Evolutionary conservation across 2,113 vertebrate genomes (phyloP).

Genomic region (Erpornis zantholeuca): DNA sequence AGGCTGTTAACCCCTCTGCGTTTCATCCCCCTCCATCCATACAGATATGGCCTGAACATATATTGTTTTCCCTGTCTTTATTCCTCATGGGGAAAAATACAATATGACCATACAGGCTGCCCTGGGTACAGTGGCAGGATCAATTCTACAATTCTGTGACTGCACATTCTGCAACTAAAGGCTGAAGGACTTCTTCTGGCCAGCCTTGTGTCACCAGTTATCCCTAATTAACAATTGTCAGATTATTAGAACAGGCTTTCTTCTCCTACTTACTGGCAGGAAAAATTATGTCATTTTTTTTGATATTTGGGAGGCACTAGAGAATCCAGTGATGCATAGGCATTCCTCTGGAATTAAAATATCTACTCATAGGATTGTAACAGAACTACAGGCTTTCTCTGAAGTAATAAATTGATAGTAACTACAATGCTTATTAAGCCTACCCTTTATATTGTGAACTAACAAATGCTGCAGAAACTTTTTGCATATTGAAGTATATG

Average conservation of each 20-base stretch:
- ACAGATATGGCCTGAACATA: fast-evolving
- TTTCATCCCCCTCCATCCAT: too few species aligned
- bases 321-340: neutral
- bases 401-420: neutral
- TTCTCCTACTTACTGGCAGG: neutral
- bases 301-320: neutral
- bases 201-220: too few species aligned
- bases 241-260: neutral
- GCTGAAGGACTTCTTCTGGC: too few species aligned
- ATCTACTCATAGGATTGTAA: neutral
- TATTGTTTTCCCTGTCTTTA: neutral
- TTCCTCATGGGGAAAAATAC: neutral
- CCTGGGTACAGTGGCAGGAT: too few species aligned
- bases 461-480: neutral
- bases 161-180: too few species aligned
- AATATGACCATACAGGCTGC: neutral
- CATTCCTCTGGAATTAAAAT: neutral
- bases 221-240: neutral
- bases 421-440: neutral
- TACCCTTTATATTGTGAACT: neutral
- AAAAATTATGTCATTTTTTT: neutral
- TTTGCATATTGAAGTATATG: neutral
- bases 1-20: neutral
- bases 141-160: too few species aligned
- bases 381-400: neutral